Base-by-base conservation (phyloP, 2,888 invertebrate species). In the Ectemnius cavifrons region DNA sequence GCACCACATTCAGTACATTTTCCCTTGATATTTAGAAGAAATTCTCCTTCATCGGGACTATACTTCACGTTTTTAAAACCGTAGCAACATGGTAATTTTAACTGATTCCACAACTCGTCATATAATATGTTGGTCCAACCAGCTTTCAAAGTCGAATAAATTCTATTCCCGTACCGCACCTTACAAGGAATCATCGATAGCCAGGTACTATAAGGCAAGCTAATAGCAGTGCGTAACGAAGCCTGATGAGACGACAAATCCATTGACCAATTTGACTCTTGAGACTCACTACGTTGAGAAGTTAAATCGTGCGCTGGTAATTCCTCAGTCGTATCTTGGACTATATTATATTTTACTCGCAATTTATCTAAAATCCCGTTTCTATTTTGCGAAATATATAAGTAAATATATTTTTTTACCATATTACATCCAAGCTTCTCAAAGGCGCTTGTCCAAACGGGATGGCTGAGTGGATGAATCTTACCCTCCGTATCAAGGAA, bases 311-410 rank as follows among this genome's bases (percentile, higher is more conserved):
- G 2, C 4, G 14, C 16, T 16, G 14, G 5, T 16, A 52, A 16
- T 14, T 16, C 16, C 5, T 52, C n/a, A 77, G 57, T 11, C 0
- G 16, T 52, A 52, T 16, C n/a, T 1, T 0, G 4, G 8, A 14
- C 52, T 14, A 14, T 6, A 4, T 52, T 14, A 52, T 67, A 37
- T n/a, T 57, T 47, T 13, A 52, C 0, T 11, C 37, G 37, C 52
- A 52, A 52, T 52, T 14, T 52, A 52, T 52, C 52, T 52, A 52
- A 52, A 5, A 52, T 16, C 16, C 52, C 52, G 52, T 52, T 52
- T 16, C 52, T 6, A 16, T 52, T 52, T 52, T 16, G 52, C 52
- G 52, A 52, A 4, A 52, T 4, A 6, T 52, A 52, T 16, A 52
- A 52, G 52, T 52, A 52, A 4, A 52, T 52, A 52, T 52, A 52